Evolutionary conservation across 2,797 vertebrate genomes (phyloP), one percentile per base, ranked within the genome.

Genomic region (Limosa lapponica): DNA sequence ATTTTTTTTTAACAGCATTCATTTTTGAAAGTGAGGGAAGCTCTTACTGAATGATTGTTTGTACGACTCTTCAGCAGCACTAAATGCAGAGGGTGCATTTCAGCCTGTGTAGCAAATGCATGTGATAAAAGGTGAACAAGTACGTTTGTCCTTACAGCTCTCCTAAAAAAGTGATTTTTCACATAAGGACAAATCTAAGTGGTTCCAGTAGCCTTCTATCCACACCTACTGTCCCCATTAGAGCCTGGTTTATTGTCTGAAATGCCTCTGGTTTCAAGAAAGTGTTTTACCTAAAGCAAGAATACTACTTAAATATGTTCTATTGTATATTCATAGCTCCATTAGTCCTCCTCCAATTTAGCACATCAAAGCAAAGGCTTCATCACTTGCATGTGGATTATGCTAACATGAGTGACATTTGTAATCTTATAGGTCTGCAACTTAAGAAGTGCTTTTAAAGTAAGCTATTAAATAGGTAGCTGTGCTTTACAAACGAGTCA

Each of bases 261-360:
- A 98, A 98, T 97, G 98, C 98, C 97, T 98, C 98, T 96, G 98
- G 98, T 98, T 98, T 98, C 97, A 97, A 98, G 97, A 87, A 98
- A 98, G 98, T 97, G 96, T 98, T 99, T 99, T 98, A 98, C 98
- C 98, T 98, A 97, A 98, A 98, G 98, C 98, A 97, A 98, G 98
- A 98, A 96, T 98, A 98, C 98, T 98, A 98, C 99, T 99, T 98
- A 98, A 99, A 98, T 98, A 98, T 97, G 97, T 98, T 98, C 98
- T 98, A 98, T 99, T 99, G 99, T 99, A 98, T 98, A 98, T 98
- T 98, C 98, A 98, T 98, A 98, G 98, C 98, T 99, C 98, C 98
- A 99, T 99, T 99, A 99, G 98, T 97, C 98, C 95, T 97, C 97
- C 98, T 98, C 98, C 98, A 98, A 98, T 98, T 98, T 98, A 98